Conservation (phyloP, 92 coral and sea anemone species). For the Meandrina meandrites region DNA sequence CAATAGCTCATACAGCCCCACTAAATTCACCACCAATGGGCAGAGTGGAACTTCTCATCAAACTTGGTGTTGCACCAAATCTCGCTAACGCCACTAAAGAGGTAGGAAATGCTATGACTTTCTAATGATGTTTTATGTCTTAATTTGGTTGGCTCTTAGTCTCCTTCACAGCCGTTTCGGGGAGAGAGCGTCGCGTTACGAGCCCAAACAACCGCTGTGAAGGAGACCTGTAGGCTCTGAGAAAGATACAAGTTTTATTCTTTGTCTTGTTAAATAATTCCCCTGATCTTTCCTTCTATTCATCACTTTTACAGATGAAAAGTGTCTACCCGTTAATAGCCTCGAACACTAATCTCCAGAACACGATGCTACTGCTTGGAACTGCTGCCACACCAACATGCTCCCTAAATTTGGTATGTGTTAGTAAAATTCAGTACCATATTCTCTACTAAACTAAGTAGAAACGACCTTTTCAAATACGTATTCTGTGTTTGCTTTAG, state of each 20-base stretch:
- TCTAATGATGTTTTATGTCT: too few species aligned
- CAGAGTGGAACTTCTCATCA: not conserved
- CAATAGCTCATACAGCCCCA: not conserved
- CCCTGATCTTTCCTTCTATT: not conserved
- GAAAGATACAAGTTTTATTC: too few species aligned
- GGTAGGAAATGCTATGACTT: not conserved
- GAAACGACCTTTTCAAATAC: too few species aligned
- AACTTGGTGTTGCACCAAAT: not conserved
- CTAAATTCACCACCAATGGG: not conserved
- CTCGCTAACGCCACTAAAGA: constrained; percentile 10
- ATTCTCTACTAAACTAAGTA: not conserved
- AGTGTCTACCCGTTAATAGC: constrained; percentile 19
- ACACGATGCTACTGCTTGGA: not conserved
- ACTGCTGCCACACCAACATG: not conserved
- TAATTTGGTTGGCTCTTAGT: not conserved
- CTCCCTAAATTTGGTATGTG: constrained; percentile 1
- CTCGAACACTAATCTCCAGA: not conserved
- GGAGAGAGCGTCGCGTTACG: too few species aligned
- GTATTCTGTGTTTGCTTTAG: too few species aligned
- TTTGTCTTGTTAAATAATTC: too few species aligned
- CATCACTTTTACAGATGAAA: constrained; percentile 13
- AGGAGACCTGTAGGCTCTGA: too few species aligned
- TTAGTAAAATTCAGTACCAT: not conserved
- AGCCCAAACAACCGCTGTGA: too few species aligned
- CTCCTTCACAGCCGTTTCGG: too few species aligned